phyloP scores from a whole-genome alignment of 2,888 invertebrate genomes.

The Nomada goodeniana region DNA sequence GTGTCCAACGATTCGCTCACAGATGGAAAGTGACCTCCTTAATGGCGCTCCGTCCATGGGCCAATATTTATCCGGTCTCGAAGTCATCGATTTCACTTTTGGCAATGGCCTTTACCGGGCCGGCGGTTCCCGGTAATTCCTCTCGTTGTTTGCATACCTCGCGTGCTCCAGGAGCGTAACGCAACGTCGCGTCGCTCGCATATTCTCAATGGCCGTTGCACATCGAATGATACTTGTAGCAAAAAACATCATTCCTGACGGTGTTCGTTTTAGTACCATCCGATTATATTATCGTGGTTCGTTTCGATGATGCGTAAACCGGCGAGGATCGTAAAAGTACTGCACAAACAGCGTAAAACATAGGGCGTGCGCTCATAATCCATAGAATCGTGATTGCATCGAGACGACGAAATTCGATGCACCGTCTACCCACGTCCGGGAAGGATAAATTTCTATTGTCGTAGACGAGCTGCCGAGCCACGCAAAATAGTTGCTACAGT shows the following conservation, averaged over 20 bases:
- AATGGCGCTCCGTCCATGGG: conserved; percentile 60
- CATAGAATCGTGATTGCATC: conserved; percentile 5
- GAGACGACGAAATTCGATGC: conserved; percentile 1
- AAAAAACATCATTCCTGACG: not conserved
- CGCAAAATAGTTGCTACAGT: conserved; percentile 20
- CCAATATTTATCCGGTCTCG: conserved; percentile 72
- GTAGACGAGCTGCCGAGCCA: not conserved
- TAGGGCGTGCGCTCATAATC: not conserved
- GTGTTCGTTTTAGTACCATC: not conserved
- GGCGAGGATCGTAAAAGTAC: not conserved
- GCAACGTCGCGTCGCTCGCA: conserved; percentile 31
- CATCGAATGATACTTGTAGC: not conserved
- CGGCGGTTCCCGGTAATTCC: conserved; percentile 61
- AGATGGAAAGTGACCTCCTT: conserved; percentile 78
- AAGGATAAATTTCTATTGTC: conserved; percentile 20
- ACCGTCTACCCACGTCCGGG: not conserved
- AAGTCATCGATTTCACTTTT: conserved; percentile 82
- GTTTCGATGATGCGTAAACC: not conserved
- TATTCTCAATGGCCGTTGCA: not conserved
- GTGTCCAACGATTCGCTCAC: conserved; percentile 55
- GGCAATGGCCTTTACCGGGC: conserved; percentile 82
- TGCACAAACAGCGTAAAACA: not conserved
- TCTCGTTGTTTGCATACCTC: conserved; percentile 64
- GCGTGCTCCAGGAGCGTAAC: conserved; percentile 42
- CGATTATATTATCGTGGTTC: not conserved